Conservation (phyloP, 2,113 vertebrate species). For the Seriola dumerili region DNA sequence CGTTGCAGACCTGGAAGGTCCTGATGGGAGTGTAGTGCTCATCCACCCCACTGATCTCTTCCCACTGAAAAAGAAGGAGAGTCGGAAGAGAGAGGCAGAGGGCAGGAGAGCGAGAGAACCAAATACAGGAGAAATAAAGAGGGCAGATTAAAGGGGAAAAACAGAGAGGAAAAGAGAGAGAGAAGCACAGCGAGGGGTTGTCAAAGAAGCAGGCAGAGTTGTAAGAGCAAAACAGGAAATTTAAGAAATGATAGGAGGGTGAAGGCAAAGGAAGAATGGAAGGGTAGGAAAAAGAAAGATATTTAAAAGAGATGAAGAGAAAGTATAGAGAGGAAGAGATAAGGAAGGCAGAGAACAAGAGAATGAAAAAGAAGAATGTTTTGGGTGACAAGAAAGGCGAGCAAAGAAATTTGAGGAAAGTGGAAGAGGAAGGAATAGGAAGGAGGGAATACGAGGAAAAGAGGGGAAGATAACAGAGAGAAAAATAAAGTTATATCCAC, state of each 20-base stretch:
- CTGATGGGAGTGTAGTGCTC: slow-evolving; percentile 98
- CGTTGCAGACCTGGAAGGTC: slow-evolving; percentile 99
- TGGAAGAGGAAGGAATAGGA: slow-evolving; percentile 13
- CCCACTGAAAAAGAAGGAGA: slow-evolving; percentile 89
- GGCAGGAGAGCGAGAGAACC: slow-evolving; percentile 35
- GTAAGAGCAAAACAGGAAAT: neutral
- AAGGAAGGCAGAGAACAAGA: neutral
- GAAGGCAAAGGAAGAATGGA: neutral
- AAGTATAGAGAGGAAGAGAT: neutral
- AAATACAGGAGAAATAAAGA: slow-evolving; percentile 18
- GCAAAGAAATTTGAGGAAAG: slow-evolving; percentile 20
- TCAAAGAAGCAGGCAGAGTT: slow-evolving; percentile 17
- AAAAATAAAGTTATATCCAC: slow-evolving; percentile 77
- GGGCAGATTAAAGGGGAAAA: slow-evolving; percentile 12
- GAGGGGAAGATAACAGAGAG: slow-evolving; percentile 57
- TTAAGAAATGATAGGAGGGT: neutral
- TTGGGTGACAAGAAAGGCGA: neutral
- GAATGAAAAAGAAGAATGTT: neutral
- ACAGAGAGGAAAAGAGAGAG: neutral
- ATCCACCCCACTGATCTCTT: slow-evolving; percentile 98
- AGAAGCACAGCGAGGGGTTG: slow-evolving; percentile 12
- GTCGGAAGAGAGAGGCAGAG: slow-evolving; percentile 49
- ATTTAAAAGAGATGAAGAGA: neutral
- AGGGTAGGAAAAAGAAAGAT: neutral
- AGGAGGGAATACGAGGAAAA: slow-evolving; percentile 48